Percentiles rank a stretch among this genome's conserved stretches.
Evolutionary conservation across 2,113 vertebrate species (phyloP).

Genomic region (Phaethornis superciliosus): DNA sequence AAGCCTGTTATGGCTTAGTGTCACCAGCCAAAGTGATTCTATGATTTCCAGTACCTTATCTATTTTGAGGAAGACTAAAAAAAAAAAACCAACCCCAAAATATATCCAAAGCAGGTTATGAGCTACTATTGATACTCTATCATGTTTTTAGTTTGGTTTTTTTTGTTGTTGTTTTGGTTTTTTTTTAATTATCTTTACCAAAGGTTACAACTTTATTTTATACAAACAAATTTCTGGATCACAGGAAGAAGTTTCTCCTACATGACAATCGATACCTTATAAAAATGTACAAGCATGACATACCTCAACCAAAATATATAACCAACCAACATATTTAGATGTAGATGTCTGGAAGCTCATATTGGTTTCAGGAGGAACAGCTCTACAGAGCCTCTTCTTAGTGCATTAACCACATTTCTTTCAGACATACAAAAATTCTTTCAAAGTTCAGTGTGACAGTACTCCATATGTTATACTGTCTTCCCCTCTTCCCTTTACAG

Average conservation of each 20-base stretch:
- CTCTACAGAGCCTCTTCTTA: background rate
- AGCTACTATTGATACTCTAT: background rate
- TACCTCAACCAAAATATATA: background rate
- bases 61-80: background rate
- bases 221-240: background rate
- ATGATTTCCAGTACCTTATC: background rate
- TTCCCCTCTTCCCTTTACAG: slow-evolving; percentile 19
- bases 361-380: background rate
- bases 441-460: background rate
- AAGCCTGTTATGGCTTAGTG: background rate
- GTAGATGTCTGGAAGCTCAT: background rate
- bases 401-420: background rate
- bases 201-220: background rate
- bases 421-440: background rate
- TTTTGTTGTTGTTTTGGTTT: background rate
- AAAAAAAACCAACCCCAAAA: background rate
- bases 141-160: too few species aligned
- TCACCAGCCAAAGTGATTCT: background rate
- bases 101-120: background rate
- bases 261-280: background rate
- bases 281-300: background rate
- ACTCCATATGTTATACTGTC: background rate
- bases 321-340: background rate
- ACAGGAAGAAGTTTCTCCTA: background rate
- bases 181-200: background rate